phyloP scores from a whole-genome alignment of 2,797 vertebrate genomes.

The Rhynchotus rufescens region DNA sequence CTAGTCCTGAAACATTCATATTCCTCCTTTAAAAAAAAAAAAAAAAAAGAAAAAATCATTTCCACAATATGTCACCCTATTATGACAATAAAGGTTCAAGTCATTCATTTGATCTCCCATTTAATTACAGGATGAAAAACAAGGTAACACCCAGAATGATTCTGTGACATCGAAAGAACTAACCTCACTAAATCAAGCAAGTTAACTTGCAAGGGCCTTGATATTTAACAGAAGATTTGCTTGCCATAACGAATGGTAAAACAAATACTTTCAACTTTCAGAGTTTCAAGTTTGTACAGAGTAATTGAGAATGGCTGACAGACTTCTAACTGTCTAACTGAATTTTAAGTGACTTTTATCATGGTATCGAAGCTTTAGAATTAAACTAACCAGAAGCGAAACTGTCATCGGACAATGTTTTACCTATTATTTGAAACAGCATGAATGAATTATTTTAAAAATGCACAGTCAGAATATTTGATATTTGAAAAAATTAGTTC shows the following conservation, averaged over 20 bases:
- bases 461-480: not conserved
- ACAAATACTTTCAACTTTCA: not conserved
- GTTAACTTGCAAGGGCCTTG: not conserved
- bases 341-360: not conserved
- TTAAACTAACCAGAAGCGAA: not conserved
- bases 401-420: not conserved
- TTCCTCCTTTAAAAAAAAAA: not conserved
- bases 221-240: not conserved
- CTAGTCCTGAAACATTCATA: not conserved
- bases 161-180: not conserved
- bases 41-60: not conserved
- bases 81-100: not conserved
- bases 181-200: not conserved
- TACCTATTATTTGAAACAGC: not conserved
- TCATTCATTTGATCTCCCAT: not conserved
- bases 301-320: not conserved
- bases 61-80: not conserved
- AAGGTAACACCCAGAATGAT: not conserved
- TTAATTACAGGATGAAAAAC: fast-evolving
- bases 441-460: not conserved
- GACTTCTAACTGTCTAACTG: not conserved
- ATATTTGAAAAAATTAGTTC: not conserved
- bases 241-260: not conserved
- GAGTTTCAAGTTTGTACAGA: not conserved
- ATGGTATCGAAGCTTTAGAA: not conserved